phyloP scores from a whole-genome alignment of 2,888 invertebrate species.

The Marronus borbonicus region DNA sequence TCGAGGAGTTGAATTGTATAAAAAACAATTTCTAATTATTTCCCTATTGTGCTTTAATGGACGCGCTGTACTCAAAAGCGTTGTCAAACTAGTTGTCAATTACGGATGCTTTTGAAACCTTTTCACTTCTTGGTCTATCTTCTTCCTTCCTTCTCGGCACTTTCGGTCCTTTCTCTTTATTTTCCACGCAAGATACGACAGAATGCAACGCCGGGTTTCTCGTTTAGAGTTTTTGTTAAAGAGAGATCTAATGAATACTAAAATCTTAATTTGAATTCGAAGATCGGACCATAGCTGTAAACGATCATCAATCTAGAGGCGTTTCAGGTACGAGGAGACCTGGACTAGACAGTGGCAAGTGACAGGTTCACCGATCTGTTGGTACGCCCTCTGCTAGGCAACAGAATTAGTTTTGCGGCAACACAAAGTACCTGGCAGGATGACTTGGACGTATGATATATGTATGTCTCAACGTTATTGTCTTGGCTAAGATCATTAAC shows the following conservation, averaged over 20 bases:
- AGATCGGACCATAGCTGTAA: slow-evolving; percentile 67
- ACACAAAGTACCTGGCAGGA: slow-evolving; percentile 62
- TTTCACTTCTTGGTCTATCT: slow-evolving; percentile 9
- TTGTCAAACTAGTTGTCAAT: slow-evolving; percentile 45
- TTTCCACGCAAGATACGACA: not conserved
- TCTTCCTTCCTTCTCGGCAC: slow-evolving; percentile 4
- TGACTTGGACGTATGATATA: slow-evolving; percentile 61
- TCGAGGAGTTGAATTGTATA: not conserved
- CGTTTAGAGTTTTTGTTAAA: slow-evolving; percentile 45
- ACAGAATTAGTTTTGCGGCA: slow-evolving; percentile 65
- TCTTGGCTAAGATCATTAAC: slow-evolving; percentile 55
- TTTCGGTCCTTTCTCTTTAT: not conserved
- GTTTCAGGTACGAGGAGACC: slow-evolving; percentile 69
- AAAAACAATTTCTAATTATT: slow-evolving; percentile 31
- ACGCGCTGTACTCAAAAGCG: slow-evolving; percentile 33
- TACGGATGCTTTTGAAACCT: slow-evolving; percentile 41
- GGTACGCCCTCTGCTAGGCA: slow-evolving; percentile 68
- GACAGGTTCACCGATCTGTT: slow-evolving; percentile 67
- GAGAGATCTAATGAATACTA: slow-evolving; percentile 55
- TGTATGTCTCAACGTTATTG: slow-evolving; percentile 57
- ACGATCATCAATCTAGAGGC: slow-evolving; percentile 68
- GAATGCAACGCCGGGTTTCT: slow-evolving; percentile 18
- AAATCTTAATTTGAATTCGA: slow-evolving; percentile 69
- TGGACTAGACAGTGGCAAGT: slow-evolving; percentile 68
- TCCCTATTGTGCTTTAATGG: slow-evolving; percentile 27